Evolutionary conservation across 2,888 invertebrate genomes (phyloP).

Genomic region (Aphidoletes aphidimyza): DNA sequence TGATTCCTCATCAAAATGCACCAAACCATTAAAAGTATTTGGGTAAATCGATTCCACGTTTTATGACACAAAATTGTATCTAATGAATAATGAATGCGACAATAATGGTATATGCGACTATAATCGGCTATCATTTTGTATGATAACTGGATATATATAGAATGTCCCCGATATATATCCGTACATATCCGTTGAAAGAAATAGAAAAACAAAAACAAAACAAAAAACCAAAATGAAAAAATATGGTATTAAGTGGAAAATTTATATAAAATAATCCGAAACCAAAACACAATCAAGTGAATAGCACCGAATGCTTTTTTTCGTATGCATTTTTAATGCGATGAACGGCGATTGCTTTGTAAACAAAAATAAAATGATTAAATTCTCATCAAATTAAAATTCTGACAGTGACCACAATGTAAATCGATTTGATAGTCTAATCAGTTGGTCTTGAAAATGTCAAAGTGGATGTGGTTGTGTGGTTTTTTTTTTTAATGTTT

Average conservation of each 20-base stretch:
- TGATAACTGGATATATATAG: conserved; percentile 19
- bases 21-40: conserved; percentile 10
- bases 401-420: too few relatives aligned
- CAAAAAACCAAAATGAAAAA: too few relatives aligned
- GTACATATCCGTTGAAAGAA: too few relatives aligned
- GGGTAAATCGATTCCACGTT: conserved; percentile 6
- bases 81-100: neutral
- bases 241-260: too few relatives aligned
- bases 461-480: too few relatives aligned
- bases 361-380: neutral
- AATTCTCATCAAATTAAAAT: neutral
- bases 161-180: too few relatives aligned
- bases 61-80: neutral
- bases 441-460: too few relatives aligned
- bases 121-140: neutral
- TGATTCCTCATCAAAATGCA: conserved; percentile 4
- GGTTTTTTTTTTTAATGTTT: too few relatives aligned
- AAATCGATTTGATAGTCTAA: too few relatives aligned
- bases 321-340: neutral
- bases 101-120: neutral
- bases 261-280: too few relatives aligned
- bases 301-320: neutral
- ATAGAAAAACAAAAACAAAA: neutral
- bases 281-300: neutral
- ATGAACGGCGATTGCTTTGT: too few relatives aligned